Conservation (phyloP, 2,113 vertebrate species). For the Gambusia affinis region DNA sequence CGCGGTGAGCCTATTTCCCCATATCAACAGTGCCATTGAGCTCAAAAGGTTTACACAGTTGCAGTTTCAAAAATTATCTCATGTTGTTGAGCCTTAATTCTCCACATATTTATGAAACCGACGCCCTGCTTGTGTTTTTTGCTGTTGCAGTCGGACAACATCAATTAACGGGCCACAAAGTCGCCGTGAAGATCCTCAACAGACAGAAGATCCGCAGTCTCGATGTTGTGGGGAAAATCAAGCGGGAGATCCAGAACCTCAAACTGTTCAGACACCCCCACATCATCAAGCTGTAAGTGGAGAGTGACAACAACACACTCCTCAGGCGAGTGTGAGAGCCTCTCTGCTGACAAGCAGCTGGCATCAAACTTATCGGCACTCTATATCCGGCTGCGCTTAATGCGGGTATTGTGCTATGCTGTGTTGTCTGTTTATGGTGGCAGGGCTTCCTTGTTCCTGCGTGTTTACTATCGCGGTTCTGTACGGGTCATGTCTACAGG, state of each 20-base stretch:
- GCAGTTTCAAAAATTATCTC: neutral
- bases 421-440: slow-evolving; percentile 27
- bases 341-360: slow-evolving; percentile 1
- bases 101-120: neutral
- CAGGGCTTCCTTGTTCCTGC: slow-evolving; percentile 11
- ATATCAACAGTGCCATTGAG: neutral
- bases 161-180: slow-evolving; percentile 96
- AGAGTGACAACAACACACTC: neutral
- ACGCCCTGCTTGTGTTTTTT: slow-evolving; percentile 26
- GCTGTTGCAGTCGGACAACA: slow-evolving; percentile 91
- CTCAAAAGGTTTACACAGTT: no score
- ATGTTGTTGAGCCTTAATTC: neutral
- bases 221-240: slow-evolving; percentile 99
- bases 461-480: slow-evolving; percentile 51
- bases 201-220: slow-evolving; percentile 98
- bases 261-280: slow-evolving; percentile 98
- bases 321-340: neutral
- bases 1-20: neutral
- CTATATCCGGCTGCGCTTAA: neutral
- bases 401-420: slow-evolving; percentile 6
- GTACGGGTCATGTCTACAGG: slow-evolving; percentile 44
- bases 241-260: slow-evolving; percentile 97
- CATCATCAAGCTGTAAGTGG: slow-evolving; percentile 98
- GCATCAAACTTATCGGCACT: neutral
- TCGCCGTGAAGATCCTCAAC: slow-evolving; percentile 98